These are phyloP conservation scores for Abramis brama DNA, from an alignment of 2,113 vertebrate genomes.

Conservation along the genomic window DNA sequence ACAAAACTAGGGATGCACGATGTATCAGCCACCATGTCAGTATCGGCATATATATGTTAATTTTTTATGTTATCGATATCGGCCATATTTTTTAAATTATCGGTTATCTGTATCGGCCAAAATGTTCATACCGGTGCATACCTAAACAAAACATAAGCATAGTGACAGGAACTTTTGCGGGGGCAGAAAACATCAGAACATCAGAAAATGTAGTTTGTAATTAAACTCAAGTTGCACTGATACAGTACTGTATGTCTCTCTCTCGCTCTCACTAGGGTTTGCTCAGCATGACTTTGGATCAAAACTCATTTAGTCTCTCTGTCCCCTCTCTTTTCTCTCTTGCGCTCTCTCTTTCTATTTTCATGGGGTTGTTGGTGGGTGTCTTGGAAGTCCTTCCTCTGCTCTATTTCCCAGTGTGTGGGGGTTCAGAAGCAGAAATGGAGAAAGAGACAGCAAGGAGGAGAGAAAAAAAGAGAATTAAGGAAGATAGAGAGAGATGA, in stretches of 20 bases:
- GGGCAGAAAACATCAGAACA: background rate
- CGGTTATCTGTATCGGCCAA: no score
- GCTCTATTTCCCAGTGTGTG: slow-evolving; percentile 27
- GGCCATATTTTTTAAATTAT: no score
- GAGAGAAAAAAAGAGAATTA: background rate
- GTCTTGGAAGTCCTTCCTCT: slow-evolving; percentile 32
- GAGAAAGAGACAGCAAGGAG: background rate
- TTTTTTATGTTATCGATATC: no score
- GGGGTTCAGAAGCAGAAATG: slow-evolving; percentile 27
- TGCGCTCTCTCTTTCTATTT: slow-evolving; percentile 1
- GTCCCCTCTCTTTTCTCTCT: slow-evolving; percentile 26
- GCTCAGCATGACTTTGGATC: slow-evolving; percentile 29
- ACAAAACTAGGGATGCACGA: no score
- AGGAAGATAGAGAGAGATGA: slow-evolving; percentile 24
- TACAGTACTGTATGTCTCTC: background rate
- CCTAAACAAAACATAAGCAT: background rate
- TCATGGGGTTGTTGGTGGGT: slow-evolving; percentile 20
- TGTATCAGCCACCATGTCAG: no score
- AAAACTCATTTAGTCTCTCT: background rate
- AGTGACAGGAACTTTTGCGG: background rate
- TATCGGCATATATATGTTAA: no score
- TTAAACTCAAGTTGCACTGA: background rate
- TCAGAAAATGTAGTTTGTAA: background rate
- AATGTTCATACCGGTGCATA: no score
- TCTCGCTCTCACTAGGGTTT: background rate